Evolutionary conservation across 2,888 invertebrate species (phyloP).

Genomic region (Anorthoa munda): DNA sequence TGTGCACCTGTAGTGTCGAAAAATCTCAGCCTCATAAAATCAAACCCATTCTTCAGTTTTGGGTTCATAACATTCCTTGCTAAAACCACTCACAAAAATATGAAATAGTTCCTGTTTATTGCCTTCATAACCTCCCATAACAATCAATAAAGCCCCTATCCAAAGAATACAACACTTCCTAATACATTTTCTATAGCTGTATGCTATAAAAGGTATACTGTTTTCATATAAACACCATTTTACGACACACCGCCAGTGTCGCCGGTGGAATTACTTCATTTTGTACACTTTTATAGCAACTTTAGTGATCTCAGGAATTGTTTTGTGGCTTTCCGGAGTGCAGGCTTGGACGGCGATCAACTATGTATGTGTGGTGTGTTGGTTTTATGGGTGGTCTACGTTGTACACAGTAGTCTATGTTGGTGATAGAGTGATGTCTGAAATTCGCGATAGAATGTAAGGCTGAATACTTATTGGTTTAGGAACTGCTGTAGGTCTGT

Average conservation of each 20-base stretch:
- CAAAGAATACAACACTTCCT: conserved; percentile 22
- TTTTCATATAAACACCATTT: conserved; percentile 75
- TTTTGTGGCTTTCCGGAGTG: conserved; percentile 59
- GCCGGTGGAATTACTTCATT: conserved; percentile 72
- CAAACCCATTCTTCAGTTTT: background rate
- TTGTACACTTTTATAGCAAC: conserved; percentile 73
- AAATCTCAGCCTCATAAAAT: background rate
- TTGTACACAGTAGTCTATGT: background rate
- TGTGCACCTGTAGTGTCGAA: background rate
- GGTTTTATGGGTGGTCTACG: conserved; percentile 6
- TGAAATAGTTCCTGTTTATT: conserved; percentile 11
- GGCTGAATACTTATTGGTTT: no score
- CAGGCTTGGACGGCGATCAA: conserved; percentile 53
- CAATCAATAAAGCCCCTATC: conserved; percentile 35
- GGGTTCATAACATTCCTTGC: background rate
- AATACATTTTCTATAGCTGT: conserved; percentile 36
- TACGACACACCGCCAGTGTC: conserved; percentile 70
- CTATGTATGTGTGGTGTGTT: conserved; percentile 35
- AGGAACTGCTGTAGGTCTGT: no score
- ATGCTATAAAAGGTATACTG: conserved; percentile 68
- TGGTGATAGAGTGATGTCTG: background rate
- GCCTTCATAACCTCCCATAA: conserved; percentile 1
- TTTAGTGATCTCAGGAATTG: conserved; percentile 69
- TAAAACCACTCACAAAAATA: conserved; percentile 7
- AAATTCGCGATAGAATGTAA: no score